phyloP scores from a whole-genome alignment of 2,888 invertebrate genomes.

The Prenolepis imparis region DNA sequence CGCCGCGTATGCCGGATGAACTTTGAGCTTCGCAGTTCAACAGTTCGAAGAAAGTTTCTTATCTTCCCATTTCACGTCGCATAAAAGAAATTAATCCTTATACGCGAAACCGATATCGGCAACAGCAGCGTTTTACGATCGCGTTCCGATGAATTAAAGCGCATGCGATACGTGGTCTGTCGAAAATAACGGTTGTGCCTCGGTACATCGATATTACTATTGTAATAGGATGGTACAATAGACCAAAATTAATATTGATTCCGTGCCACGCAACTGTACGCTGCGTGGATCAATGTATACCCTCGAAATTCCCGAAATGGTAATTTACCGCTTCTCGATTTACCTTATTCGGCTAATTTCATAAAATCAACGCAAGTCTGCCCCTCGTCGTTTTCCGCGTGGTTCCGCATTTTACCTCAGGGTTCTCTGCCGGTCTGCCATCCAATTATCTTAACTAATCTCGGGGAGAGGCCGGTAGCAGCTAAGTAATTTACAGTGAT shows the following conservation, averaged over 20 bases:
- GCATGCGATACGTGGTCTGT: background rate
- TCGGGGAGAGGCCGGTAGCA: slow-evolving; percentile 63
- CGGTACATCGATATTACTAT: slow-evolving; percentile 54
- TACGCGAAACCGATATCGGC: background rate
- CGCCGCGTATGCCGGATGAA: slow-evolving; percentile 32
- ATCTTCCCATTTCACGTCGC: background rate
- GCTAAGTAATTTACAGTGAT: slow-evolving; percentile 76
- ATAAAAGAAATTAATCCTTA: slow-evolving; percentile 8
- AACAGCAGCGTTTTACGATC: slow-evolving; percentile 23
- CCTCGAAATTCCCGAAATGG: slow-evolving; percentile 61
- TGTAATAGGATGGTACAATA: slow-evolving; percentile 69
- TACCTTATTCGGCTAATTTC: slow-evolving; percentile 65
- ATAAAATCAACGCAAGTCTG: slow-evolving; percentile 61
- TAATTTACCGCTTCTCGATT: slow-evolving; percentile 55
- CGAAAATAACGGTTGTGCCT: slow-evolving; percentile 33
- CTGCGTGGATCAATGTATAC: slow-evolving; percentile 66
- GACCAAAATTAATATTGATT: slow-evolving; percentile 71
- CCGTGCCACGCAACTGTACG: slow-evolving; percentile 37
- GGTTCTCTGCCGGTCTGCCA: slow-evolving; percentile 37
- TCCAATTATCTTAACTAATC: slow-evolving; percentile 78
- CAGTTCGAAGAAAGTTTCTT: background rate
- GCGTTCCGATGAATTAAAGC: slow-evolving; percentile 20
- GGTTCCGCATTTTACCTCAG: slow-evolving; percentile 13
- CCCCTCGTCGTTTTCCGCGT: slow-evolving; percentile 12
- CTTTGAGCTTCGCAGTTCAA: slow-evolving; percentile 29